These are phyloP conservation scores for Eupsilia transversa DNA, from an alignment of 2,888 invertebrate genomes.

Conservation along the genomic window DNA sequence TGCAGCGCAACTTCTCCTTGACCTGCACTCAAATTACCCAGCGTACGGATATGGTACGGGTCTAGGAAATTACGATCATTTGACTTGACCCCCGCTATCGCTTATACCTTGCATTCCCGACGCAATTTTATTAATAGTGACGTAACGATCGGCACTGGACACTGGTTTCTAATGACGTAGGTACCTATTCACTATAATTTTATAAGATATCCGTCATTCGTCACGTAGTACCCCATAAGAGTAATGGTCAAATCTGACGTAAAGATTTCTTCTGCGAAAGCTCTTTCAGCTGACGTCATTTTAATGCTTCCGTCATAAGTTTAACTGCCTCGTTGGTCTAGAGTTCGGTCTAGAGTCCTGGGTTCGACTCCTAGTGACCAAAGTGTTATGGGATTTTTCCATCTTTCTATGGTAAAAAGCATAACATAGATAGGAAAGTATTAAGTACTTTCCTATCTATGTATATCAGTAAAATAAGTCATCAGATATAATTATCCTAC, in stretches of 20 bases:
- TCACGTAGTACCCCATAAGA: slow-evolving; percentile 49
- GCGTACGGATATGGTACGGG: neutral
- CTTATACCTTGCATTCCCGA: slow-evolving; percentile 28
- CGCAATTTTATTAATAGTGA: slow-evolving; percentile 54
- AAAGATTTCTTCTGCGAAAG: neutral
- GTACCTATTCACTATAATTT: slow-evolving; percentile 21
- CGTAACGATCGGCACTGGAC: slow-evolving; percentile 57
- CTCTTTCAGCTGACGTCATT: slow-evolving; percentile 8
- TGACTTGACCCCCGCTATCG: slow-evolving; percentile 39
- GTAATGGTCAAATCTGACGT: neutral
- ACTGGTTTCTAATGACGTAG: slow-evolving; percentile 62
- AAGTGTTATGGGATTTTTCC: neutral
- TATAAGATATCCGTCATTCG: neutral
- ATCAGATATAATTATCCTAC: too few relatives aligned
- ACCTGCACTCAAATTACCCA: too few relatives aligned
- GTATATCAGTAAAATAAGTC: too few relatives aligned
- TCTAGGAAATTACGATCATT: neutral
- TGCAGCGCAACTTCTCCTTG: too few relatives aligned
- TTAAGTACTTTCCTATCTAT: too few relatives aligned
- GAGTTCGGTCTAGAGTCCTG: neutral
- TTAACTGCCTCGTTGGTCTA: neutral
- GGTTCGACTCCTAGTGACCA: neutral
- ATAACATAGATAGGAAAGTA: too few relatives aligned
- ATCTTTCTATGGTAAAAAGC: too few relatives aligned
- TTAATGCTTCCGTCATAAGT: neutral